Conservation (phyloP, 2,113 vertebrate species). For the Crotophaga sulcirostris region DNA sequence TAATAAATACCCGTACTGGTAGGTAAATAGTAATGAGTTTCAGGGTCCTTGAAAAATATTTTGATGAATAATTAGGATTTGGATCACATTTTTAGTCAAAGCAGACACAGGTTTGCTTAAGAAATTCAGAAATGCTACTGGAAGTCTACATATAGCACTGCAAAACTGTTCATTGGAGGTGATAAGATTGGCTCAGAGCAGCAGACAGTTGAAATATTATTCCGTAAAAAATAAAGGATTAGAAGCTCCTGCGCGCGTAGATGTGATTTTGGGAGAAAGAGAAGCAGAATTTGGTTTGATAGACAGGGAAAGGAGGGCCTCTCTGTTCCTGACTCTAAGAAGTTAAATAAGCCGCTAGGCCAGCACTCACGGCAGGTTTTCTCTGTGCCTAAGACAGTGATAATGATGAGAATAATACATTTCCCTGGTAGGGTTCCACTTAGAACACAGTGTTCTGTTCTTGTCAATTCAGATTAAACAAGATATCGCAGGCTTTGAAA, state of each 20-base stretch:
- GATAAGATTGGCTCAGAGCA: not conserved
- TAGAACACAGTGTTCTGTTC: constrained; percentile 64
- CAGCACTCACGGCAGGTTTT: not conserved
- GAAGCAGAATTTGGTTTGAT: not conserved
- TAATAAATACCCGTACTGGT: not conserved
- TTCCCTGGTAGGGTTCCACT: constrained; percentile 56
- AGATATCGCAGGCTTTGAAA: constrained; percentile 41
- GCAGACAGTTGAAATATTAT: not conserved
- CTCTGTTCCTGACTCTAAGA: not conserved
- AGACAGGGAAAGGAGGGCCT: not conserved
- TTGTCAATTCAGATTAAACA: constrained; percentile 61
- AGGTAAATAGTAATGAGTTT: not conserved
- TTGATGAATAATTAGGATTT: not conserved
- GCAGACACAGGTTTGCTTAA: not conserved
- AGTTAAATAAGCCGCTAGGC: constrained; percentile 31
- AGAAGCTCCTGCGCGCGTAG: not conserved
- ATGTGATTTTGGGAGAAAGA: not conserved
- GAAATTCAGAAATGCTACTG: not conserved
- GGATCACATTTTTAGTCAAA: not conserved
- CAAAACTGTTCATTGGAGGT: not conserved
- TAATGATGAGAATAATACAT: constrained; percentile 49
- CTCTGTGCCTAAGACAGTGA: constrained; percentile 17
- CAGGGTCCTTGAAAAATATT: not conserved
- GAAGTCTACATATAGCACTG: not conserved
- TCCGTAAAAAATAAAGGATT: not conserved